Conservation (phyloP, 2,888 invertebrate species). For the Palloptera scutellata region DNA sequence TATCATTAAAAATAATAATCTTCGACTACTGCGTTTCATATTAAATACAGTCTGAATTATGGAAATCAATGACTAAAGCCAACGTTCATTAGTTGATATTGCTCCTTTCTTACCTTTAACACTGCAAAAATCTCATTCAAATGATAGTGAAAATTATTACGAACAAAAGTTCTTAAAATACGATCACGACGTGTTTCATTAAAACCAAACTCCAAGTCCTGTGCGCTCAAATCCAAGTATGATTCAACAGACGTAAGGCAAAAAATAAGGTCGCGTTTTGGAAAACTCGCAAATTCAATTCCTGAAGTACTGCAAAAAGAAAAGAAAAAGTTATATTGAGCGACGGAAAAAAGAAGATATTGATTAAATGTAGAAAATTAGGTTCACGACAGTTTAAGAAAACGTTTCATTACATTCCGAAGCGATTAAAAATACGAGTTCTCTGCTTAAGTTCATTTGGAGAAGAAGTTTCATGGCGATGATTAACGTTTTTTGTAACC, state of each 20-base stretch:
- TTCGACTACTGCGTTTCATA: too few relatives aligned
- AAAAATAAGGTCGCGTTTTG: constrained; percentile 82
- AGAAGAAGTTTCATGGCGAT: too few relatives aligned
- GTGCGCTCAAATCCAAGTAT: constrained; percentile 81
- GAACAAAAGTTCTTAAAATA: constrained; percentile 88
- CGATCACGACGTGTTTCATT: constrained; percentile 87
- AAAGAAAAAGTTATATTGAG: neutral
- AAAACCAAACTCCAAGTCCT: constrained; percentile 90
- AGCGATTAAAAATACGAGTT: too few relatives aligned
- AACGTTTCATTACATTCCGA: too few relatives aligned
- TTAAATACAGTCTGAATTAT: too few relatives aligned
- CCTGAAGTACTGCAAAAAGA: constrained; percentile 68
- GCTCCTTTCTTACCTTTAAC: constrained; percentile 66
- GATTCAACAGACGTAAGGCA: constrained; percentile 85
- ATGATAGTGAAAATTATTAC: constrained; percentile 94
- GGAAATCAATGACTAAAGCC: too few relatives aligned
- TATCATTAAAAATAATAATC: too few relatives aligned
- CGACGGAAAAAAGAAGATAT: too few relatives aligned
- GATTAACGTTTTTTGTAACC: too few relatives aligned
- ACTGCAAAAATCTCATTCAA: constrained; percentile 95
- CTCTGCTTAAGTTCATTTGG: too few relatives aligned
- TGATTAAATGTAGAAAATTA: too few relatives aligned
- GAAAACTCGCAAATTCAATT: constrained; percentile 82
- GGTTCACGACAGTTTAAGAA: too few relatives aligned
- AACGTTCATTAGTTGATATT: neutral